Evolutionary conservation across 1,140 invertebrate genomes (phyloP).

Genomic region (Drosophila quadrilineata): DNA sequence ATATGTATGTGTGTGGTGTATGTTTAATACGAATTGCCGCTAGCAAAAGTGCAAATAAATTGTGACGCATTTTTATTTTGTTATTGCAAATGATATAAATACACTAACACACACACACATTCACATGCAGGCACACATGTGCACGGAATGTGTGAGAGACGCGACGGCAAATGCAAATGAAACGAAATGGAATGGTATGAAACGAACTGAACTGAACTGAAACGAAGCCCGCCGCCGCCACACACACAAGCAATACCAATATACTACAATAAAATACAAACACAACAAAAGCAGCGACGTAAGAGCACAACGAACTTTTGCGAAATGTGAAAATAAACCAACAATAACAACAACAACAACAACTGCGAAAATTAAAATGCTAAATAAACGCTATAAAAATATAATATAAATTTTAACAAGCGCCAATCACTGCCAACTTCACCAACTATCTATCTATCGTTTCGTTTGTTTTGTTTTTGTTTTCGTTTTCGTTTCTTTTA

Average conservation of each 20-base stretch:
- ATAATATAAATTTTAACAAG: slow-evolving; percentile 42
- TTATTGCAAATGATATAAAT: slow-evolving; percentile 73
- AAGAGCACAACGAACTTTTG: slow-evolving; percentile 76
- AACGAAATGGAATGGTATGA: slow-evolving; percentile 30
- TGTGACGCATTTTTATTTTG: slow-evolving; percentile 75
- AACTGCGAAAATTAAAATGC: slow-evolving; percentile 57
- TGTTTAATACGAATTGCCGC: slow-evolving; percentile 25
- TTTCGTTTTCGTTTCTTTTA: slow-evolving; percentile 15
- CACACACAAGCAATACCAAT: no score
- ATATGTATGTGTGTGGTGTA: not conserved
- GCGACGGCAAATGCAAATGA: slow-evolving; percentile 24
- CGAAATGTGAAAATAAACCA: slow-evolving; percentile 70
- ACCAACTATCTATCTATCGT: slow-evolving; percentile 7
- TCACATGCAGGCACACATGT: slow-evolving; percentile 1
- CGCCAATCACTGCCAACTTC: slow-evolving; percentile 28
- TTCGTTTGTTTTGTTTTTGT: slow-evolving; percentile 9
- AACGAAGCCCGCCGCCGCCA: no score
- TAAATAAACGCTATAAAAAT: slow-evolving; percentile 45
- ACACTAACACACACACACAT: slow-evolving; percentile 11
- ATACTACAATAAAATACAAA: no score
- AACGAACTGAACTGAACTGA: slow-evolving; percentile 17
- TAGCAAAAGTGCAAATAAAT: slow-evolving; percentile 74
- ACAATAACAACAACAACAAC: slow-evolving; percentile 26
- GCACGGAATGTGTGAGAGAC: slow-evolving; percentile 7
- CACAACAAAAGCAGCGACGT: slow-evolving; percentile 44